Conservation (phyloP, 2,888 invertebrate species). For the Cataglyphis albicans region DNA sequence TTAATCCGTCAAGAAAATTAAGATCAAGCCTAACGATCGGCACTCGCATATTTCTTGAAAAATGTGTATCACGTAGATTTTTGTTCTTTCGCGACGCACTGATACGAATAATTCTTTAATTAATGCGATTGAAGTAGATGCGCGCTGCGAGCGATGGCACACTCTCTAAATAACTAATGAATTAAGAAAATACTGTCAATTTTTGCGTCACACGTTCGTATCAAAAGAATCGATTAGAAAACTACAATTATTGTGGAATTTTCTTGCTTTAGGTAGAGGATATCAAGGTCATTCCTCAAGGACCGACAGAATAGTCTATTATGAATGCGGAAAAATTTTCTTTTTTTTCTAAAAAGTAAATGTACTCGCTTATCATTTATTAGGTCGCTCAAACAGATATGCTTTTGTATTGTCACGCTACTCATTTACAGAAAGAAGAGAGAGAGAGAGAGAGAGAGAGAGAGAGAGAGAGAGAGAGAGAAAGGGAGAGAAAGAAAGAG, state of each 20-base stretch:
- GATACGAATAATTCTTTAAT: constrained; percentile 53
- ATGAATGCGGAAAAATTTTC: constrained; percentile 56
- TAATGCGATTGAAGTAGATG: constrained; percentile 72
- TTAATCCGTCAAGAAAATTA: constrained; percentile 77
- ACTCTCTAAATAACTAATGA: constrained; percentile 79
- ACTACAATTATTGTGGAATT: constrained; percentile 61
- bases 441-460: not conserved
- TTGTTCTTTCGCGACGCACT: constrained; percentile 34
- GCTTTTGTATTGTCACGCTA: constrained; percentile 68
- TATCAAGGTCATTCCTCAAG: constrained; percentile 72
- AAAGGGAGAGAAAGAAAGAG: no score
- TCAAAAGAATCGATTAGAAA: constrained; percentile 77
- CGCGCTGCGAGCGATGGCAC: constrained; percentile 79
- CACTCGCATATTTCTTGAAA: constrained; percentile 54
- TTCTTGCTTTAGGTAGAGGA: constrained; percentile 56
- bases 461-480: no score
- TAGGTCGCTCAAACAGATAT: constrained; percentile 73
- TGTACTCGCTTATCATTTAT: constrained; percentile 60
- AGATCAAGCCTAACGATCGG: constrained; percentile 54
- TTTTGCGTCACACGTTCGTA: constrained; percentile 71
- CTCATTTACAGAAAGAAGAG: constrained; percentile 39
- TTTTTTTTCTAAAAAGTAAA: constrained; percentile 28
- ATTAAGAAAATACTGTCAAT: constrained; percentile 78
- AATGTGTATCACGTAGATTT: constrained; percentile 54
- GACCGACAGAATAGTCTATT: constrained; percentile 49